Evolutionary conservation across 2,888 invertebrate species (phyloP).

Genomic region (Diarsia brunnea): DNA sequence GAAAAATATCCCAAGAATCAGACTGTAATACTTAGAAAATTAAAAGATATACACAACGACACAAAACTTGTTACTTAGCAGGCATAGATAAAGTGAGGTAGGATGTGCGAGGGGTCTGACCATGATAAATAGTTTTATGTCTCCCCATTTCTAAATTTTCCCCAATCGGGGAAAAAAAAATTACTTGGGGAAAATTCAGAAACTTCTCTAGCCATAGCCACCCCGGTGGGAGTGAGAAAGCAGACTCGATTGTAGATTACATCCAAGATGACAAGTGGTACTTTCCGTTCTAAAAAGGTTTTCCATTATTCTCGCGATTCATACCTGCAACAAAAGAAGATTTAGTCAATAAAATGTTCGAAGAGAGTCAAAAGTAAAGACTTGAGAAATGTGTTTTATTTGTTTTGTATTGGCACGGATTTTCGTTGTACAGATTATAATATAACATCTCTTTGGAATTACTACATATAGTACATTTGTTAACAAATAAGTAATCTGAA

Average conservation of each 20-base stretch:
- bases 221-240: neutral
- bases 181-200: neutral
- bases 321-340: conserved; percentile 61
- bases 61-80: no score
- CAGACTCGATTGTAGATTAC: conserved; percentile 51
- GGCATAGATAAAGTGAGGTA: no score
- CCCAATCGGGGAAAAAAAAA: no score
- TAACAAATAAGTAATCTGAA: no score
- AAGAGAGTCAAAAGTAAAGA: conserved; percentile 19
- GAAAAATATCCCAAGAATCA: neutral
- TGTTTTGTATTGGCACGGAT: neutral
- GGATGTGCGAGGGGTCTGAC: no score
- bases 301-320: conserved; percentile 51
- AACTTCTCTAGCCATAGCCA: neutral
- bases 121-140: no score
- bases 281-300: conserved; percentile 59
- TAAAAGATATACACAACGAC: neutral
- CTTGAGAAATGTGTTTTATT: conserved; percentile 27
- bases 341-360: conserved; percentile 50
- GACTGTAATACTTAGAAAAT: neutral
- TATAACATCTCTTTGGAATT: no score
- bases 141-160: no score
- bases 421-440: neutral
- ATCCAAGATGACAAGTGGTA: conserved; percentile 57
- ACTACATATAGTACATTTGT: no score